Percentiles rank a stretch among this genome's conserved stretches.
Evolutionary conservation across 2,113 vertebrate genomes (phyloP).

Genomic region (Neotragus moschatus): DNA sequence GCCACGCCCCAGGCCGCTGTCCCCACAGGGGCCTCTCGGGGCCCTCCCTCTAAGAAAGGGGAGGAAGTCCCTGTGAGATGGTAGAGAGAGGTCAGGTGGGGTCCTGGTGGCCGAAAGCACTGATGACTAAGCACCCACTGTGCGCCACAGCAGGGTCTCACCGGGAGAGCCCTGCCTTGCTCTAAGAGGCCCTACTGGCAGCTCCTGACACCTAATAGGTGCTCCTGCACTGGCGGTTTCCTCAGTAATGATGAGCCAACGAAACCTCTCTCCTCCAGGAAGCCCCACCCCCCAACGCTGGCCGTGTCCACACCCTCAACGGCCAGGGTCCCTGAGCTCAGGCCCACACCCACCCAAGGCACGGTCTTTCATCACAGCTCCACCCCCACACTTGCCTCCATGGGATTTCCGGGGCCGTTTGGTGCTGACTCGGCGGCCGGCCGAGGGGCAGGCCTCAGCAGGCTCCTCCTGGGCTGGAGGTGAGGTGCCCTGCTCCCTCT

Average conservation of each 20-base stretch:
- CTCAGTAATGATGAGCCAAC: neutral
- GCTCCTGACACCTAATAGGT: neutral
- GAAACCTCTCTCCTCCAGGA: neutral
- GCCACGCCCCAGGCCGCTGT: neutral
- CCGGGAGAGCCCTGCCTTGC: neutral
- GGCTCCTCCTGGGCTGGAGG: slow-evolving; percentile 33
- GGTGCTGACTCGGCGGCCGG: slow-evolving; percentile 42
- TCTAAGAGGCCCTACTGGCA: neutral
- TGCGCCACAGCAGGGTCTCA: neutral
- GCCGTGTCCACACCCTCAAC: neutral
- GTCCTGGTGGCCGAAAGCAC: rapidly evolving
- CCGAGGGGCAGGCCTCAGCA: slow-evolving; percentile 57
- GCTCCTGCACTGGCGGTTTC: rapidly evolving
- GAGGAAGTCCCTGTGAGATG: neutral
- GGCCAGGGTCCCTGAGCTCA: neutral
- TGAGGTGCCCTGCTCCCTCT: neutral
- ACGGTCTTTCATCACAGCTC: neutral
- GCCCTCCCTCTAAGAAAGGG: neutral
- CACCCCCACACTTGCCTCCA: neutral
- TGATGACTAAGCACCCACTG: neutral
- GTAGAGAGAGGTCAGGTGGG: neutral
- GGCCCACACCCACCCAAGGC: neutral
- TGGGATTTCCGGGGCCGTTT: slow-evolving; percentile 44
- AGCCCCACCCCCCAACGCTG: neutral
- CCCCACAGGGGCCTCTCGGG: neutral